Evolutionary conservation across 2,888 invertebrate species (phyloP).

Genomic region (Noctua janthina): DNA sequence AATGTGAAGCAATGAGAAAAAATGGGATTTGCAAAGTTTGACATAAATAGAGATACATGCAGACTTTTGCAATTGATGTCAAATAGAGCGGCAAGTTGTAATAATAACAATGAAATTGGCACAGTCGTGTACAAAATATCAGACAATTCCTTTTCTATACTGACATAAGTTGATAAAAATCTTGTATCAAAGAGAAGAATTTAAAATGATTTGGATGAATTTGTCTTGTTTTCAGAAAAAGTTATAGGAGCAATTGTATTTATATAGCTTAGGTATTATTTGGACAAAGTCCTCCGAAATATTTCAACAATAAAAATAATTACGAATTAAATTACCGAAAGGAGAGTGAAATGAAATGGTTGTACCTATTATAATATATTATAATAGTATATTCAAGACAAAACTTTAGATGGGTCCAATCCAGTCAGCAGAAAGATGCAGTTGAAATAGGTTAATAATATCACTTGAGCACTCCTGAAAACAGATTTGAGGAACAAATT

Average conservation of each 20-base stretch:
- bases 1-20: not conserved
- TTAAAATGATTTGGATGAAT: not conserved
- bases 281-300: not conserved
- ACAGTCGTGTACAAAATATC: not conserved
- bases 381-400: no score
- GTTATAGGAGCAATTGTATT: not conserved
- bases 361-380: not conserved
- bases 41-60: slow-evolving; percentile 9
- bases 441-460: not conserved
- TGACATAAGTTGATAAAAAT: not conserved
- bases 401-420: not conserved
- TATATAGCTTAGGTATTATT: not conserved
- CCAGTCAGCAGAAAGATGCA: not conserved
- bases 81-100: slow-evolving; percentile 39
- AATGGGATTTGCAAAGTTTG: not conserved
- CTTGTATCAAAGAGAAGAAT: not conserved
- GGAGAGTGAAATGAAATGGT: not conserved
- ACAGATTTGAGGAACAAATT: no score
- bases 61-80: not conserved
- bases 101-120: not conserved
- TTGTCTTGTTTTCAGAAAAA: not conserved
- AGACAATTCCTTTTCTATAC: slow-evolving; percentile 20
- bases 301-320: not conserved
- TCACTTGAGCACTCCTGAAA: not conserved
- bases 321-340: not conserved